Evolutionary conservation across 2,797 vertebrate genomes (phyloP).

Genomic region (Margarornis squamiger): DNA sequence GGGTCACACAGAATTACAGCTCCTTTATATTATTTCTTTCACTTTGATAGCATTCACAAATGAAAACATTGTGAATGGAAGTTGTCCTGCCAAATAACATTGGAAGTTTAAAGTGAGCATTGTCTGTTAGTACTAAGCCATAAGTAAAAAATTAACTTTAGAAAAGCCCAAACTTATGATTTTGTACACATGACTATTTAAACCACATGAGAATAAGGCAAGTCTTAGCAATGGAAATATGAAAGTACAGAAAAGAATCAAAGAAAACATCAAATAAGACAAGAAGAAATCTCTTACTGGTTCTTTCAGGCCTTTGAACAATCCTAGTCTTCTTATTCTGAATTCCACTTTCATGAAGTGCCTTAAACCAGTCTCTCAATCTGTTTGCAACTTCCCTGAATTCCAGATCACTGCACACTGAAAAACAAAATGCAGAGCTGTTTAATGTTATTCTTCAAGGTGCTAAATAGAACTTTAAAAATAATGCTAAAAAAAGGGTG

Average conservation of each 20-base stretch:
- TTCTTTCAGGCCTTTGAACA: constrained; percentile 87
- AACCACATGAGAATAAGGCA: neutral
- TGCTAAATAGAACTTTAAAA: neutral
- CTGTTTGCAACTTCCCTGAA: constrained; percentile 90
- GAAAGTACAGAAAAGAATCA: neutral
- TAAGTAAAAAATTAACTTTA: neutral
- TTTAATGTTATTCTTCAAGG: neutral
- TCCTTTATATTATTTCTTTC: neutral
- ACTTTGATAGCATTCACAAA: neutral
- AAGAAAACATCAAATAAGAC: neutral
- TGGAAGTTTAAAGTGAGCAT: neutral
- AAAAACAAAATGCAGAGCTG: constrained; percentile 45
- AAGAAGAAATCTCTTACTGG: constrained; percentile 79
- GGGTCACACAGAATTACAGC: neutral
- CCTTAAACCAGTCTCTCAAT: constrained; percentile 94
- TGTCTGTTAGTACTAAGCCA: neutral
- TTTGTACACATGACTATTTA: neutral
- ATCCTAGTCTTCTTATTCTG: constrained; percentile 86
- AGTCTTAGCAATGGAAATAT: neutral
- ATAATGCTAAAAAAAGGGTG: neutral
- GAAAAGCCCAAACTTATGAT: neutral
- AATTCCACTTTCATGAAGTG: constrained; percentile 89
- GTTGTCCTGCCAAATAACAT: neutral
- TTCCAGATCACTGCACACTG: constrained; percentile 89
- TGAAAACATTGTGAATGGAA: neutral